Conservation (phyloP, 2,113 vertebrate genomes). For the Vanacampus margaritifer region DNA sequence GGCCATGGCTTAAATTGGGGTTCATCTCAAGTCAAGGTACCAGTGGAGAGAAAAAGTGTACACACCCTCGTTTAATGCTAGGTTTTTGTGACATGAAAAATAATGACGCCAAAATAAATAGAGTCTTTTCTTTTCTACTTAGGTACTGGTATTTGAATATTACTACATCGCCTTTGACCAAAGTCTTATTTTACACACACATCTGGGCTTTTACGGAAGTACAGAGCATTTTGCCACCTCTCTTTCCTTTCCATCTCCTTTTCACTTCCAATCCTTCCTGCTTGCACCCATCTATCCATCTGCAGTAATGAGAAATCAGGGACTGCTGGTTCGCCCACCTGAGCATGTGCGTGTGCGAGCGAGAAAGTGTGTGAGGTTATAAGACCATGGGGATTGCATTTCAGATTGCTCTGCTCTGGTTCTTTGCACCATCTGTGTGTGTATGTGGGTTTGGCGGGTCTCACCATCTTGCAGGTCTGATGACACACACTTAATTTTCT, state of each 20-base stretch:
- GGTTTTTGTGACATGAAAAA: no score
- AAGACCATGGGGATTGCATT: constrained; percentile 57
- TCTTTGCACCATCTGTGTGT: constrained; percentile 30
- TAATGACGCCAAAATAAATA: no score
- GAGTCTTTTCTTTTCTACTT: no score
- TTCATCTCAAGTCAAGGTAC: no score
- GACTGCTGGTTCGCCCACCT: constrained; percentile 38
- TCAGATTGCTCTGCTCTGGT: constrained; percentile 51
- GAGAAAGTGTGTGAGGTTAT: constrained; percentile 37
- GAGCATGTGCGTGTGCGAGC: constrained; percentile 13
- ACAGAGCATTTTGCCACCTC: neutral
- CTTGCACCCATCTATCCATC: constrained; percentile 43
- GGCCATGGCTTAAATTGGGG: no score
- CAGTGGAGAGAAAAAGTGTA: no score
- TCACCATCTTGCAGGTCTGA: constrained; percentile 23
- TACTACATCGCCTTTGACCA: neutral
- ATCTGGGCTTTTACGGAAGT: neutral
- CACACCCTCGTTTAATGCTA: no score
- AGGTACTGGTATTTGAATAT: no score
- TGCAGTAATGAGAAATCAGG: constrained; percentile 58
- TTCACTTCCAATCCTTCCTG: constrained; percentile 6
- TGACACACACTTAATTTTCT: no score
- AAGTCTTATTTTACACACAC: neutral
- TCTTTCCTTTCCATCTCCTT: constrained; percentile 8
- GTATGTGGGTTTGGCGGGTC: constrained; percentile 2